Evolutionary conservation across 2,888 invertebrate species (phyloP).

Genomic region (Caenorhabditis afra): DNA sequence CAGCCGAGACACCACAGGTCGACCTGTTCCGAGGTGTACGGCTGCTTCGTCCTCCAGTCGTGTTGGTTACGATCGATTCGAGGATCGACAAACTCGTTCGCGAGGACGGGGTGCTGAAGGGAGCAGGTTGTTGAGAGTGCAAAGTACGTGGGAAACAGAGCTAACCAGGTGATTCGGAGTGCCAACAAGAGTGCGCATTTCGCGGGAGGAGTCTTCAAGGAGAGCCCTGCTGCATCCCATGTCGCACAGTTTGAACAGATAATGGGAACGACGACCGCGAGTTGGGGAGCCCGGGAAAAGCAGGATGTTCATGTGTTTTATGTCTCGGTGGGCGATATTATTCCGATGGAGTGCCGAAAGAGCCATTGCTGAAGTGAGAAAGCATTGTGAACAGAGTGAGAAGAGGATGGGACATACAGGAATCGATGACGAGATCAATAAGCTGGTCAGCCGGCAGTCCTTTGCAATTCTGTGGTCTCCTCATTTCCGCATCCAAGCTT

Average conservation of each 20-base stretch:
- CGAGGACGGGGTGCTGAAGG: constrained; percentile 57
- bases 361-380: constrained; percentile 50
- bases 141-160: no score
- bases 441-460: constrained; percentile 50
- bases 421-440: constrained; percentile 60
- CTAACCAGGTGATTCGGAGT: constrained; percentile 60
- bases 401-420: constrained; percentile 39
- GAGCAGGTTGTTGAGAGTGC: no score
- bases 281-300: constrained; percentile 51
- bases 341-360: constrained; percentile 44
- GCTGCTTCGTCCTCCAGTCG: constrained; percentile 43
- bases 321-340: constrained; percentile 64
- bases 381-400: no score
- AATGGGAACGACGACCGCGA: constrained; percentile 45
- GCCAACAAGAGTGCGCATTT: constrained; percentile 65
- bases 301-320: constrained; percentile 66
- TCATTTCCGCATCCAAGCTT: constrained; percentile 58
- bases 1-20: constrained; percentile 66
- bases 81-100: constrained; percentile 34
- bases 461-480: constrained; percentile 37
- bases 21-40: constrained; percentile 57
- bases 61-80: constrained; percentile 21
- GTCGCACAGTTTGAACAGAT: constrained; percentile 66
- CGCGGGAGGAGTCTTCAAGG: constrained; percentile 8
- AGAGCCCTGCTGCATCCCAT: constrained; percentile 53